A percentile compares a stretch with the other conserved stretches of the same genome.
Conservation (phyloP, 2,888 invertebrate genomes). For the Drosophila anomelani region DNA sequence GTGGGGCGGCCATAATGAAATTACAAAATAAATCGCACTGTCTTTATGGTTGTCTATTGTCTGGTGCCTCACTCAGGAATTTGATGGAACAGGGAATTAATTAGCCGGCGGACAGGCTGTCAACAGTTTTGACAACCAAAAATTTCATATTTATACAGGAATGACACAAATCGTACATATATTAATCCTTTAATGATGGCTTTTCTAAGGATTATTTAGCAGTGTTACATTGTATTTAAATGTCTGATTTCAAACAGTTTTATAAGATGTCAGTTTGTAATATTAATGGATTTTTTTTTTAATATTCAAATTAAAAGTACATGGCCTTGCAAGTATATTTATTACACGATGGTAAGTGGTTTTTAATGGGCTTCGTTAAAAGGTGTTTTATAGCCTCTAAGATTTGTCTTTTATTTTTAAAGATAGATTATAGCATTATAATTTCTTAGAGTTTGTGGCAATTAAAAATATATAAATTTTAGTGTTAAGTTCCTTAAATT, state of each 20-base stretch:
- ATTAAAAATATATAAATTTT: too few relatives aligned
- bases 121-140: slow-evolving; percentile 1
- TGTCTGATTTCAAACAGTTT: background rate
- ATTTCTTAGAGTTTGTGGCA: background rate
- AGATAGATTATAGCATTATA: too few relatives aligned
- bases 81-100: slow-evolving; percentile 27
- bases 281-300: slow-evolving; percentile 9
- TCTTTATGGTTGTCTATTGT: slow-evolving; percentile 35
- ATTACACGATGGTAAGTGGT: background rate
- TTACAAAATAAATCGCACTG: slow-evolving; percentile 36
- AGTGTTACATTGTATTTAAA: background rate
- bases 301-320: slow-evolving; percentile 14
- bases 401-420: too few relatives aligned
- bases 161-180: background rate
- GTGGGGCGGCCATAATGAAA: slow-evolving; percentile 38
- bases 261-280: background rate
- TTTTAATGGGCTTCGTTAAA: slow-evolving; percentile 1
- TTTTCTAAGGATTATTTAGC: background rate
- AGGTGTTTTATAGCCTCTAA: background rate
- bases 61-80: slow-evolving; percentile 12
- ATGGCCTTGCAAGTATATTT: background rate
- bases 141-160: background rate
- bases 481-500: too few relatives aligned
- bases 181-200: background rate
- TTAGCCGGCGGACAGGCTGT: slow-evolving; percentile 11